phyloP scores from a whole-genome alignment of 2,888 invertebrate genomes.

The Drosophila quinaria region DNA sequence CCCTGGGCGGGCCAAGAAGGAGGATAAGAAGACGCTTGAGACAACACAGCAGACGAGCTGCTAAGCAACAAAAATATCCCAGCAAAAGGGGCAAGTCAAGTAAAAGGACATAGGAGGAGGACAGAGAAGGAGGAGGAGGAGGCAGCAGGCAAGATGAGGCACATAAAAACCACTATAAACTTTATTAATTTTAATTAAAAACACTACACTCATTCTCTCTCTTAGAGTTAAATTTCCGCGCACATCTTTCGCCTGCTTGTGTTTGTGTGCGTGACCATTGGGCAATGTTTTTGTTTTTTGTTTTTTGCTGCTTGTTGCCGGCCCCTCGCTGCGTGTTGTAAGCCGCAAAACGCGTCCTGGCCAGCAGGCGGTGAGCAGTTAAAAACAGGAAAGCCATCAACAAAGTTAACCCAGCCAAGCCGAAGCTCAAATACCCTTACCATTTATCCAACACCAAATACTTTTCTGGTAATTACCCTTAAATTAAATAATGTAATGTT shows the following conservation, averaged over 20 bases:
- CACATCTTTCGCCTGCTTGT: constrained; percentile 40
- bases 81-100: constrained; percentile 1
- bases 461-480: background rate
- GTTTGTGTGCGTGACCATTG: constrained; percentile 59
- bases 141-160: constrained; percentile 20
- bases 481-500: background rate
- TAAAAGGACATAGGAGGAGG: too few species aligned
- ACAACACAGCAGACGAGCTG: constrained; percentile 40
- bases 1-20: constrained; percentile 6
- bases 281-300: constrained; percentile 42
- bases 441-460: too few species aligned
- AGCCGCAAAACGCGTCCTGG: constrained; percentile 72
- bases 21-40: constrained; percentile 9
- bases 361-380: constrained; percentile 76
- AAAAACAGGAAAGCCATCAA: constrained; percentile 73
- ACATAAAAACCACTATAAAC: constrained; percentile 76
- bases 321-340: constrained; percentile 55
- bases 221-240: constrained; percentile 64
- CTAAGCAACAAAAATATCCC: constrained; percentile 50
- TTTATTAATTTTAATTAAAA: constrained; percentile 81
- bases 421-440: constrained; percentile 20
- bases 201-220: constrained; percentile 74
- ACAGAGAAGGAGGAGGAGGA: background rate
- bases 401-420: background rate
- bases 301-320: constrained; percentile 7